These are phyloP conservation scores for Coluber constrictor DNA, from an alignment of 2,797 vertebrate species.

Conservation along the genomic window DNA sequence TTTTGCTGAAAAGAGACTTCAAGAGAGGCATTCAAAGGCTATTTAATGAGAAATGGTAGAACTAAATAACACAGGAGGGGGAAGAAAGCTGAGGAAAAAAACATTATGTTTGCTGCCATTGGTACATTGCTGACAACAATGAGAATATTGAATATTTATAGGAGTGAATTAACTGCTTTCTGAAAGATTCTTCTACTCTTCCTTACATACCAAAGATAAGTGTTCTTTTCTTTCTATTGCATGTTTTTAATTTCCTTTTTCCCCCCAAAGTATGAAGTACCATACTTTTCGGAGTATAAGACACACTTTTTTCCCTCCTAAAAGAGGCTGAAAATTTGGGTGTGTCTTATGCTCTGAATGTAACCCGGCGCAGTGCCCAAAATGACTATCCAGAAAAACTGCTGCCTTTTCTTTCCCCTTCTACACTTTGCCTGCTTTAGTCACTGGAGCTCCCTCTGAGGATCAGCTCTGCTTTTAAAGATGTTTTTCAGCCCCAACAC, in stretches of 20 bases:
- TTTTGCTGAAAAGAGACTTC: conserved; percentile 51
- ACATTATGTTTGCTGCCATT: conserved; percentile 23
- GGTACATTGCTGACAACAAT: conserved; percentile 34
- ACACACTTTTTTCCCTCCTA: too few relatives aligned
- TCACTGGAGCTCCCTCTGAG: too few relatives aligned
- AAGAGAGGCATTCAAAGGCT: conserved; percentile 25
- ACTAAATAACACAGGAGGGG: conserved; percentile 22
- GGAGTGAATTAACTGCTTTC: conserved; percentile 29
- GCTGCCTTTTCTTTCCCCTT: too few relatives aligned
- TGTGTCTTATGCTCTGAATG: too few relatives aligned
- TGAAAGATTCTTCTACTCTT: conserved; percentile 29
- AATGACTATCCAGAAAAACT: too few relatives aligned
- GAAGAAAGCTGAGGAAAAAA: conserved; percentile 11
- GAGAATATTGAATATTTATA: conserved; percentile 54
- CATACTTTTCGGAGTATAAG: too few relatives aligned
- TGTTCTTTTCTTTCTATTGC: neutral
- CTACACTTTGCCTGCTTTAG: too few relatives aligned
- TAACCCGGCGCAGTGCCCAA: too few relatives aligned
- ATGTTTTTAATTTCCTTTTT: neutral
- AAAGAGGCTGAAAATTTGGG: too few relatives aligned
- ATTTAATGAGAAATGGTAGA: conserved; percentile 48
- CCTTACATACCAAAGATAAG: neutral
- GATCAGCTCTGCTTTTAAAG: too few relatives aligned
- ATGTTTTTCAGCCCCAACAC: too few relatives aligned
- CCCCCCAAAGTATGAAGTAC: neutral